Base-by-base conservation (phyloP, 2,797 vertebrate genomes). In the Catostomus latipinnis region DNA sequence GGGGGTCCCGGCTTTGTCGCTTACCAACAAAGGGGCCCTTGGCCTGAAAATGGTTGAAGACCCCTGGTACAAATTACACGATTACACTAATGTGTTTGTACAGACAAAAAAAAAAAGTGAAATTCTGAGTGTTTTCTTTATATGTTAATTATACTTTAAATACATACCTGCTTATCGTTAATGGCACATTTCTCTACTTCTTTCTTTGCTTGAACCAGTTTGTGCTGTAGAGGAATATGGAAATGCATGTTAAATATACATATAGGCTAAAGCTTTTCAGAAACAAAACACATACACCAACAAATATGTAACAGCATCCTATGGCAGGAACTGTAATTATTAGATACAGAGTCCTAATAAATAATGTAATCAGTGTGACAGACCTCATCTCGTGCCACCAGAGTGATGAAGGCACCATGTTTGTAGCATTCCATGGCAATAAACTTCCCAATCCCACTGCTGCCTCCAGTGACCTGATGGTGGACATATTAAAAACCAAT, bases 301-400 rank as follows among this genome's bases (percentile, higher is more conserved):
- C 73, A 75, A 18, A 34, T 34, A 62, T 53, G 9, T 65, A 65
- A 65, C 1, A 45, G 8, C 11, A 65, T 34, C 22, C 22, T 34
- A 34, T 34, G 57, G 2, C 57, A 50, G 22, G 22, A 34, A 34
- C 22, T 34, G 22, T 34, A 34, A 34, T 34, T 34, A 34, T 34
- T 34, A 34, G 34, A 34, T 34, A 34, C 2, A 34, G 34, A 34
- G 34, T 4, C 4, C 34, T 52, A 8, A 60, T 14, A 65, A 12
- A 57, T 46, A 60, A 43, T 5, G 34, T 70, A 2, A 7, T 13
- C 57, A 49, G 1, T 14, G n/a, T 22, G 9, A n/a, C 78, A 74
- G 12, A 99, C 98, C 96, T 98, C 97, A 86, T 99, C 94, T 60
- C 97, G 93, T 5, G 98, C 98, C 85, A 99, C 96, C 89, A 99